Conservation (phyloP, 2,888 invertebrate genomes). For the Iselma pallidipennis region DNA sequence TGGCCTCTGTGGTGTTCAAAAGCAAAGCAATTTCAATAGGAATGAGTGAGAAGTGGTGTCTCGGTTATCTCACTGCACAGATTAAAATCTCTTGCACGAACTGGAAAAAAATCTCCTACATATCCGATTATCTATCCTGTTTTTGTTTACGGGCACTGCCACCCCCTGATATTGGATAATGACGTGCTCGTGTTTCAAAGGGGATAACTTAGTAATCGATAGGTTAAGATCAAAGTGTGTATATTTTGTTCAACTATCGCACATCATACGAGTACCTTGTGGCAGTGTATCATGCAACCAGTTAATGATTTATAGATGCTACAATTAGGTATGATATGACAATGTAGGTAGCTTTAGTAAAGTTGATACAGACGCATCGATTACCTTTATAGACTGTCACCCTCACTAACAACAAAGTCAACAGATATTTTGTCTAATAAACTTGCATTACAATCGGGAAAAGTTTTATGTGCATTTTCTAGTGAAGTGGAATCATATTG, state of each 20-base stretch:
- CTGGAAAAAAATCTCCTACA: constrained; percentile 5
- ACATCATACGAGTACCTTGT: constrained; percentile 8
- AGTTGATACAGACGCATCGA: constrained; percentile 2
- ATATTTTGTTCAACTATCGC: constrained; percentile 13
- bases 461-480: too few species aligned
- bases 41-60: background rate
- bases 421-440: too few species aligned
- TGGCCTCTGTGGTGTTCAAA: too few species aligned
- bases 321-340: constrained; percentile 6
- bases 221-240: constrained; percentile 17
- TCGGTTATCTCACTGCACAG: background rate
- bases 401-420: too few species aligned
- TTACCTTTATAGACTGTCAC: too few species aligned
- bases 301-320: constrained; percentile 13
- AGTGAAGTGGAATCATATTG: too few species aligned
- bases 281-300: background rate
- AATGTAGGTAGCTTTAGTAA: too few species aligned
- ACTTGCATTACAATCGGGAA: too few species aligned
- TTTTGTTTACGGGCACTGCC: constrained; percentile 1
- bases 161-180: constrained; percentile 4
- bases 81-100: constrained; percentile 7
- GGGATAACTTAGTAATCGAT: constrained; percentile 17
- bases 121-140: constrained; percentile 5
- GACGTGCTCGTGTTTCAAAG: constrained; percentile 15
- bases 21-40: background rate